These are phyloP conservation scores for Macrosoma leucophasiata DNA, from an alignment of 2,888 invertebrate genomes.

Conservation along the genomic window DNA sequence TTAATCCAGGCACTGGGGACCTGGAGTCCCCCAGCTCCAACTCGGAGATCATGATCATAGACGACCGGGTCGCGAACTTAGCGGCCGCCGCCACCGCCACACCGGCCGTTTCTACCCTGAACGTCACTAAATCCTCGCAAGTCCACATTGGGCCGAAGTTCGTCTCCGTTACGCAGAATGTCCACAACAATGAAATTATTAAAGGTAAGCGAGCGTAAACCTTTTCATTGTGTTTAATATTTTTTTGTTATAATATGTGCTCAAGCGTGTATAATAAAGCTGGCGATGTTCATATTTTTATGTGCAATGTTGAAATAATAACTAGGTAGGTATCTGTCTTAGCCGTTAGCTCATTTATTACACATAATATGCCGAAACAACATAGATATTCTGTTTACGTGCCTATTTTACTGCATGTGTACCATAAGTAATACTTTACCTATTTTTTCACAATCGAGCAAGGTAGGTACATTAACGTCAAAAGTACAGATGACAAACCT, in stretches of 20 bases:
- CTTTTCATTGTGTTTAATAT: slow-evolving; percentile 2
- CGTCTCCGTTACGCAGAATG: slow-evolving; percentile 54
- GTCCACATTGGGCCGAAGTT: slow-evolving; percentile 61
- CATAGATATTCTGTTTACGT: no score
- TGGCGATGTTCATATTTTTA: no score
- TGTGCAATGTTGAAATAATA: no score
- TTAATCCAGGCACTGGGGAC: slow-evolving; percentile 27
- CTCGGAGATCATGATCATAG: slow-evolving; percentile 43
- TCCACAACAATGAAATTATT: slow-evolving; percentile 55
- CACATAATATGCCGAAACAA: no score
- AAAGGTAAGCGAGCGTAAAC: slow-evolving; percentile 53
- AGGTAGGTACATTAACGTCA: no score
- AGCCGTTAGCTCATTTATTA: no score
- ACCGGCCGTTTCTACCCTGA: slow-evolving; percentile 42
- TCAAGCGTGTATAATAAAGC: no score
- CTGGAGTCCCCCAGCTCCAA: slow-evolving; percentile 27
- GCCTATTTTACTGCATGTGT: no score
- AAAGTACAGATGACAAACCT: no score
- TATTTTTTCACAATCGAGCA: no score
- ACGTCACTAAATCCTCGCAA: slow-evolving; percentile 47
- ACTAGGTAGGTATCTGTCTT: no score
- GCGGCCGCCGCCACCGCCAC: slow-evolving; percentile 28
- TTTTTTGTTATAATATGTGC: not conserved
- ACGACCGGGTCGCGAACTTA: slow-evolving; percentile 24
- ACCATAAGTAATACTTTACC: no score